Evolutionary conservation across 30 jellyfish, hydroid and myxozoan species (phyloP), one percentile per base, ranked within the genome.

Genomic region (Aurelia aurita complex sp. Pacific): DNA sequence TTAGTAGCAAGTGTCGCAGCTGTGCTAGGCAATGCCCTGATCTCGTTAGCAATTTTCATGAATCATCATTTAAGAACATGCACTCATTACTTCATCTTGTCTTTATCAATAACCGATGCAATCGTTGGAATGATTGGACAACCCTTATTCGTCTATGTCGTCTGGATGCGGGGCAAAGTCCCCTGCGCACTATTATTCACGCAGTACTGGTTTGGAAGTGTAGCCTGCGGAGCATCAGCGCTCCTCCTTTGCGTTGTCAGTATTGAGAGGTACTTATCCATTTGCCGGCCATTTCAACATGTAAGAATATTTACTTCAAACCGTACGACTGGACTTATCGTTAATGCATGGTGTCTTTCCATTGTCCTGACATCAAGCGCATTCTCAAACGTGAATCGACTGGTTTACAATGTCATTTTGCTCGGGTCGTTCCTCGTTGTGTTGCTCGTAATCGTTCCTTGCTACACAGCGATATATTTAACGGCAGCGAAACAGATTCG

Each of bases 191-290:
- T 61, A 18, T 40, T 43, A 32, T 13, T 10, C 32, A 69, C 64
- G 51, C 88, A 77, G 78, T 77, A 77, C 29, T 77, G 63, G 59
- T 18, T 65, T 34, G 88, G 88, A 11, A 77, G 88, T 36, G 88
- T 53, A 32, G 62, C 88, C 5, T 57, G 78, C 78, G 88, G 88
- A n/a, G 88, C 78, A 36, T 77, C 88, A 11, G 88, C 78, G n/a
- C 79, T 77, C 36, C 34, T 77, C 5, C 50, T 77, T 54, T 57
- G 59, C 9, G 35, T 50, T 19, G 88, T 77, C 53, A 77, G 88
- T 36, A 64, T 77, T 29, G 88, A 77, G 52, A 53, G 88, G 10
- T 77, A 77, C 43, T 46, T 77, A n/a, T 46, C 11, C 2, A 77
- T 77, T 13, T 77, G 88, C 69, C 63, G 78, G 17, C 88, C 88